Evolutionary conservation across 2,113 vertebrate species (phyloP).

Genomic region (Nettapus auritus): DNA sequence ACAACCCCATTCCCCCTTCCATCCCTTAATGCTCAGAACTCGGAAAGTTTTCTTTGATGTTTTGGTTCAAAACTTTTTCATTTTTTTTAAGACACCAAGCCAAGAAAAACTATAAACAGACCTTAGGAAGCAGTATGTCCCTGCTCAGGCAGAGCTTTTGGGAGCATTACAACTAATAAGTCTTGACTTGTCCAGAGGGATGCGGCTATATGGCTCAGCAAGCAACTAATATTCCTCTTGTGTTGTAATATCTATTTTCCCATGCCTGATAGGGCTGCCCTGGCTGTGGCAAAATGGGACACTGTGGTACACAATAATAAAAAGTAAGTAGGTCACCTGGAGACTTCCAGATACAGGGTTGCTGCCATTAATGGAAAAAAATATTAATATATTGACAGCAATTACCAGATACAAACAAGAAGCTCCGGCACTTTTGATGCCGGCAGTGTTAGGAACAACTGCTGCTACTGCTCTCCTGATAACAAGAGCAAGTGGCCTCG

Average conservation of each 20-base stretch:
- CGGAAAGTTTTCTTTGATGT: not conserved
- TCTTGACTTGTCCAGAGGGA: not conserved
- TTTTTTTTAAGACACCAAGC: not conserved
- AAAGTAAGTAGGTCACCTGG: constrained; percentile 31
- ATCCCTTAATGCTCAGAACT: not conserved
- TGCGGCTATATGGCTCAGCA: not conserved
- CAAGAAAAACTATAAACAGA: not conserved
- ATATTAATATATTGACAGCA: not conserved
- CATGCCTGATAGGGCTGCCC: not conserved
- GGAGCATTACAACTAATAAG: not conserved
- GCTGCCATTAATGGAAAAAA: not conserved
- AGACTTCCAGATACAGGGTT: not conserved
- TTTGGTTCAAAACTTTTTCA: not conserved
- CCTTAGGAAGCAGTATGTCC: not conserved
- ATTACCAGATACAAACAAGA: not conserved
- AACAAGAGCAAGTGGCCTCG: not conserved
- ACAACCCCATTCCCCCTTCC: not conserved
- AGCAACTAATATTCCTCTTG: not conserved
- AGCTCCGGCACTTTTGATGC: not conserved
- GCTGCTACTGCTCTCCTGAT: not conserved
- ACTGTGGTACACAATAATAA: not conserved
- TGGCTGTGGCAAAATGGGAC: not conserved
- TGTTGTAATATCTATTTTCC: constrained; percentile 25
- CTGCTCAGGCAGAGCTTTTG: not conserved
- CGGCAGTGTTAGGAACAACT: not conserved